Evolutionary conservation across 35 echinoderm and acorn worm genomes (phyloP).

Genomic region (Lytechinus variegatus): DNA sequence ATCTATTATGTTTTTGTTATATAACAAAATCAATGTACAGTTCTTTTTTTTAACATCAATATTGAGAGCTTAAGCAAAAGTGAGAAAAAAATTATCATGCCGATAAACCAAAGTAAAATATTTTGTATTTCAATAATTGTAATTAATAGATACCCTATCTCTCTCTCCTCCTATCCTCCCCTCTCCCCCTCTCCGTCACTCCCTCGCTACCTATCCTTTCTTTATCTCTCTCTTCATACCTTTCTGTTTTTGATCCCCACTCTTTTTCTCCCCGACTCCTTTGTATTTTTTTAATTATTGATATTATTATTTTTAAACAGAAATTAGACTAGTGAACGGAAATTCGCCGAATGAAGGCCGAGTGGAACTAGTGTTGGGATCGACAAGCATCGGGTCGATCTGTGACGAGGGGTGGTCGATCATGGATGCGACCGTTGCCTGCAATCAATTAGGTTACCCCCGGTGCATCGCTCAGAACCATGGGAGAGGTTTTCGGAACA

Average conservation of each 20-base stretch:
- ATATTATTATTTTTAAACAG: neutral
- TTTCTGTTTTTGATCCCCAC: neutral
- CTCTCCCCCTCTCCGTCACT: neutral
- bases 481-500: neutral
- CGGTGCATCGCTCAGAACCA: slow-evolving; percentile 16
- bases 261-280: neutral
- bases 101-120: too few species aligned
- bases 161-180: neutral
- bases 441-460: slow-evolving; percentile 42
- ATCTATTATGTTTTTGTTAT: too few species aligned
- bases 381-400: slow-evolving; percentile 21
- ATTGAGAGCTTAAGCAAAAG: too few species aligned
- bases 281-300: neutral
- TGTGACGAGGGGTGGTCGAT: slow-evolving; percentile 30
- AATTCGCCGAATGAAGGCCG: slow-evolving; percentile 37
- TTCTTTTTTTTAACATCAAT: too few species aligned
- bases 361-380: slow-evolving; percentile 27
- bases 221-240: neutral
- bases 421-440: slow-evolving; percentile 25
- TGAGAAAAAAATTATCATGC: too few species aligned
- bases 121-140: too few species aligned
- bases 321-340: neutral
- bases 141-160: too few species aligned
- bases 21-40: too few species aligned
- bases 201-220: neutral